Evolutionary conservation across 2,113 vertebrate genomes (phyloP).

Genomic region (Thalassarche chlororhynchos): DNA sequence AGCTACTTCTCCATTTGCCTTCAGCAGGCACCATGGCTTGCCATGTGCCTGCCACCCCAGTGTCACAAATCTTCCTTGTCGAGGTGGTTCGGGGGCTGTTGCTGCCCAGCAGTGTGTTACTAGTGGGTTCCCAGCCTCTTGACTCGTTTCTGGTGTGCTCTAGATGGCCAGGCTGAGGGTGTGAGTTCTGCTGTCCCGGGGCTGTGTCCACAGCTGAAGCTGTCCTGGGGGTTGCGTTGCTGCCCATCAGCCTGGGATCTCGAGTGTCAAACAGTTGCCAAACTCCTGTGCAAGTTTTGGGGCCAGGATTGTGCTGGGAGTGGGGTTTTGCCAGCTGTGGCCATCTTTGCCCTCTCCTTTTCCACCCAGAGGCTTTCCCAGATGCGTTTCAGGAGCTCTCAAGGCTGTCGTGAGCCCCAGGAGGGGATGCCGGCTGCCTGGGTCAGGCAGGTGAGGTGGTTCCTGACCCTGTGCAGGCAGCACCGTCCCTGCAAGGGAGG

Average conservation of each 20-base stretch:
- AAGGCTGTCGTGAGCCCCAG: not conserved
- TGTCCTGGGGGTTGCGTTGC: not conserved
- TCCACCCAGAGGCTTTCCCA: not conserved
- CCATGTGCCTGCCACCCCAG: not conserved
- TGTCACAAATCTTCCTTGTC: rapidly evolving
- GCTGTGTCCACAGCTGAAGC: not conserved
- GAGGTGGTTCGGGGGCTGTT: not conserved
- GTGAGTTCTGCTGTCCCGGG: not conserved
- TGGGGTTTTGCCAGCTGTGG: not conserved
- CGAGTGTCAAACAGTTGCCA: not conserved
- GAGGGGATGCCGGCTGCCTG: not conserved
- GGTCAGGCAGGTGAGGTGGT: not conserved
- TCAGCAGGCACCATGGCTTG: not conserved
- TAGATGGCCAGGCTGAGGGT: not conserved
- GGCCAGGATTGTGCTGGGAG: not conserved
- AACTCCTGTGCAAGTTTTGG: not conserved
- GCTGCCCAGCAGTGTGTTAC: not conserved
- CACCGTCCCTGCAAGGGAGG: not conserved
- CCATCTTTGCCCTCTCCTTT: not conserved
- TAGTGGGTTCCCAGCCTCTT: not conserved
- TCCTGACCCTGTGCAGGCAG: not conserved
- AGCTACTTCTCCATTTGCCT: not conserved
- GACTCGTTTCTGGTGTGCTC: not conserved
- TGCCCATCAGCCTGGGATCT: not conserved
- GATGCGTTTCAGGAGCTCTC: not conserved